Evolutionary conservation across 92 coral and sea anemone species (phyloP).

Genomic region (Parazoanthus darwini): DNA sequence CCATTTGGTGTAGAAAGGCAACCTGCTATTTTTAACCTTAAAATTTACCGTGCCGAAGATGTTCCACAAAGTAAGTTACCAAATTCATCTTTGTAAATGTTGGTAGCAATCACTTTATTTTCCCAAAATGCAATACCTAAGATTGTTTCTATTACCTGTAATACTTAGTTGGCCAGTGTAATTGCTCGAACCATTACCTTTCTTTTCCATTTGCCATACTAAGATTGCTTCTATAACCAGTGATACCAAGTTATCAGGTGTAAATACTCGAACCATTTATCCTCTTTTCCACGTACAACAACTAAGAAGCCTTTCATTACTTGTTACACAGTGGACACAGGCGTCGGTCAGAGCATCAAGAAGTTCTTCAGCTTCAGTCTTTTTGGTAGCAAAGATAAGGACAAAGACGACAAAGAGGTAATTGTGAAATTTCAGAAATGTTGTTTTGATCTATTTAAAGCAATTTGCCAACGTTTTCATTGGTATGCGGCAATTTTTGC

Average conservation of each 20-base stretch:
- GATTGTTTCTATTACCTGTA: not conserved
- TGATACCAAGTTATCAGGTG: not conserved
- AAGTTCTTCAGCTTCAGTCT: slow-evolving; percentile 91
- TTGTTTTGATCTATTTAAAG: no score
- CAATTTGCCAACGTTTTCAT: not conserved
- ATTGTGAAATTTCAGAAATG: not conserved
- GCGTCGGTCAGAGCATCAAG: slow-evolving; percentile 92
- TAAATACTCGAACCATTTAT: no score
- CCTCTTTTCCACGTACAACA: not conserved
- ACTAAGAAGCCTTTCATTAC: no score
- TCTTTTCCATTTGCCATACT: not conserved
- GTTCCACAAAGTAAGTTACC: slow-evolving; percentile 86
- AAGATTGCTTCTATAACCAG: not conserved
- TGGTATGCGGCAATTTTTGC: not conserved
- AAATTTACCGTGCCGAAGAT: slow-evolving; percentile 85
- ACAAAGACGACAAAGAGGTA: slow-evolving; percentile 47
- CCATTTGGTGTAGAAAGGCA: slow-evolving; percentile 84
- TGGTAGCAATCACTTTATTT: no score
- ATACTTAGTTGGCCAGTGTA: not conserved
- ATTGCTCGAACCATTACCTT: no score
- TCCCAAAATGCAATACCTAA: not conserved
- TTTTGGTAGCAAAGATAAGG: slow-evolving; percentile 65
- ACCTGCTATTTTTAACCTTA: slow-evolving; percentile 86
- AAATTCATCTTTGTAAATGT: no score
- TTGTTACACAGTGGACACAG: slow-evolving; percentile 81